These are phyloP conservation scores for Tetheella fluctuosa DNA, from an alignment of 2,888 invertebrate species.

Conservation along the genomic window DNA sequence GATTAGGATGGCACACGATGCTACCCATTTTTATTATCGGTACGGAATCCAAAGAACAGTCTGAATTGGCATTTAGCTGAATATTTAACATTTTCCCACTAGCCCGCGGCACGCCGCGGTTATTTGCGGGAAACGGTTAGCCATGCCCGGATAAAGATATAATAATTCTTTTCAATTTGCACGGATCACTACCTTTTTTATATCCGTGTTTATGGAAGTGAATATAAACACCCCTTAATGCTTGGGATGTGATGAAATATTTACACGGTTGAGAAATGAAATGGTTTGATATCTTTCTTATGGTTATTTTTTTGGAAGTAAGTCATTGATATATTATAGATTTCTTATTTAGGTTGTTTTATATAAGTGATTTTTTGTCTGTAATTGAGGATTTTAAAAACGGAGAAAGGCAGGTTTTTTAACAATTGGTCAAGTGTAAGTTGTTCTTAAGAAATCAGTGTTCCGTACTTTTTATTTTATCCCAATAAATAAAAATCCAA, in stretches of 20 bases:
- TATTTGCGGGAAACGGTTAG: background rate
- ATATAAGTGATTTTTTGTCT: too few species aligned
- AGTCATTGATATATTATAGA: background rate
- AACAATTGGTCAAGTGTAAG: too few species aligned
- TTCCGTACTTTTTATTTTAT: too few species aligned
- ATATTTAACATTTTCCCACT: background rate
- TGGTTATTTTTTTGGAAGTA: background rate
- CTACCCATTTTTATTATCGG: too few species aligned
- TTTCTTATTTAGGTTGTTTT: too few species aligned
- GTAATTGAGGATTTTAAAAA: too few species aligned
- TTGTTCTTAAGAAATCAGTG: too few species aligned
- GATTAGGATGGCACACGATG: too few species aligned
- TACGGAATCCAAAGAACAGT: background rate
- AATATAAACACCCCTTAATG: background rate
- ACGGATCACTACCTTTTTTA: conserved; percentile 1
- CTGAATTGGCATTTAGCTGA: background rate
- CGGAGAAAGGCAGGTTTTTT: too few species aligned
- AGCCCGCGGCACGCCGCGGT: background rate
- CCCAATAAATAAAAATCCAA: too few species aligned
- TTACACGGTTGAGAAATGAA: background rate
- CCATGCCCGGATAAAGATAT: background rate
- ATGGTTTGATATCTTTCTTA: too few species aligned
- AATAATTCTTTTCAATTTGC: conserved; percentile 11
- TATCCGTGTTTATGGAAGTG: background rate
- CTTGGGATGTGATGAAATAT: background rate